Percentiles rank a stretch among this genome's conserved stretches.
These are phyloP conservation scores for Coenonympha arcania DNA, from an alignment of 2,888 invertebrate species.

Conservation along the genomic window DNA sequence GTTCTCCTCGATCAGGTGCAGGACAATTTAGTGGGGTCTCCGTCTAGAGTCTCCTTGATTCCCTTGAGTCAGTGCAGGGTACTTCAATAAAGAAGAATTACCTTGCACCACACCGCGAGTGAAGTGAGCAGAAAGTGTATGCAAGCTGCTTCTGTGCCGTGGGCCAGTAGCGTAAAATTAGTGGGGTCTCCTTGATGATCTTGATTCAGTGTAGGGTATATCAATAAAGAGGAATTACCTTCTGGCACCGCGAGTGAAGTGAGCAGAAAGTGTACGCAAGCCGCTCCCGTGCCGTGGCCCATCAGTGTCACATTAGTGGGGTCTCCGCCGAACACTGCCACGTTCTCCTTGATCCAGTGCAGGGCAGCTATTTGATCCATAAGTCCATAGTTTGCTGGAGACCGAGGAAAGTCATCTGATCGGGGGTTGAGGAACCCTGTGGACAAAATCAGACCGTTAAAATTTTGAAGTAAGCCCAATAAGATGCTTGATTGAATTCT, in stretches of 20 bases:
- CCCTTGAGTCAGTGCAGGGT: too few species aligned
- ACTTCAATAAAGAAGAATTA: constrained; percentile 50
- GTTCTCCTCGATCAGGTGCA: constrained; percentile 97
- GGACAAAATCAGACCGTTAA: neutral
- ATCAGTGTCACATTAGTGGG: constrained; percentile 92
- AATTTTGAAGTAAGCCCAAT: neutral
- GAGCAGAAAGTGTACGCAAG: constrained; percentile 94
- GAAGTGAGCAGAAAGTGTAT: too few species aligned
- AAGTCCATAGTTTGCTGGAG: constrained; percentile 96
- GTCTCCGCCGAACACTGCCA: constrained; percentile 95
- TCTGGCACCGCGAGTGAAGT: constrained; percentile 95
- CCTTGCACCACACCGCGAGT: constrained; percentile 96
- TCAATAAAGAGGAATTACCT: constrained; percentile 75
- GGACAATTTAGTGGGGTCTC: too few species aligned
- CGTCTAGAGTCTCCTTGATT: too few species aligned
- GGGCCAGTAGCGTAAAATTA: too few species aligned
- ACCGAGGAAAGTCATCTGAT: constrained; percentile 87
- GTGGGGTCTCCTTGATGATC: too few species aligned
- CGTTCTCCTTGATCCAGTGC: constrained; percentile 97
- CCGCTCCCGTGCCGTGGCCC: constrained; percentile 97
- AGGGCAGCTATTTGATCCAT: constrained; percentile 97
- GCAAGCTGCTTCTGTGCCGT: too few species aligned
- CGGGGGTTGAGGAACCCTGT: constrained; percentile 92
- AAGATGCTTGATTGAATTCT: too few species aligned
- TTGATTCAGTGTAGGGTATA: too few species aligned